Evolutionary conservation across 1,140 invertebrate species (phyloP).

Genomic region (Fopius arisanus): DNA sequence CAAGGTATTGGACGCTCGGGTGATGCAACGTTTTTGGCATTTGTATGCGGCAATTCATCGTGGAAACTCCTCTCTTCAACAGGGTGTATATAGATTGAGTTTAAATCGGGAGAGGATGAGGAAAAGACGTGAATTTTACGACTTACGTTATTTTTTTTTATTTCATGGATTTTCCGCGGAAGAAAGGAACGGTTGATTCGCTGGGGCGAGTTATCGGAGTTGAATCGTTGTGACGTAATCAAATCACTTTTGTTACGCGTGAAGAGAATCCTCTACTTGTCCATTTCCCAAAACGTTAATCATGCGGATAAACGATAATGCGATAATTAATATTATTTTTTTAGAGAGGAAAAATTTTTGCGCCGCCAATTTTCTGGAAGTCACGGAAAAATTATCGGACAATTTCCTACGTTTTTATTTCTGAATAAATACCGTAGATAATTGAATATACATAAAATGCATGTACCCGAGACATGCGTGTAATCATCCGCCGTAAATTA

Average conservation of each 20-base stretch:
- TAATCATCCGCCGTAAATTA: too few relatives aligned
- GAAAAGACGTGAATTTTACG: constrained; percentile 19
- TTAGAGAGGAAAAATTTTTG: too few relatives aligned
- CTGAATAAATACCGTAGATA: too few relatives aligned
- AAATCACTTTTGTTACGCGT: constrained; percentile 26
- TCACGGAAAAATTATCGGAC: too few relatives aligned
- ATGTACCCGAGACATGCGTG: too few relatives aligned
- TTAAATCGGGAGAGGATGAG: not conserved
- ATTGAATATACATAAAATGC: too few relatives aligned
- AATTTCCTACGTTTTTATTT: too few relatives aligned
- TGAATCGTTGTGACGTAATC: constrained; percentile 26
- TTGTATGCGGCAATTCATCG: constrained; percentile 31
- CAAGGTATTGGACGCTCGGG: constrained; percentile 30
- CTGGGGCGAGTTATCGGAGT: constrained; percentile 27
- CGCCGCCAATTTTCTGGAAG: too few relatives aligned
- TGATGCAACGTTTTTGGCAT: constrained; percentile 27
- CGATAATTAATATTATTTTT: too few relatives aligned
- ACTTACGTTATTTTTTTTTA: not conserved
- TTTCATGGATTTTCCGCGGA: not conserved
- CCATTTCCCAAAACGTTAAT: too few relatives aligned
- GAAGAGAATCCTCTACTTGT: not conserved
- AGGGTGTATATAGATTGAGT: constrained; percentile 9
- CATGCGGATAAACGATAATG: not conserved
- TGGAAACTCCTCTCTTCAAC: constrained; percentile 18
- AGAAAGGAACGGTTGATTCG: constrained; percentile 26